phyloP scores from a whole-genome alignment of 1,140 invertebrate genomes.

The Drosophila biarmipes region DNA sequence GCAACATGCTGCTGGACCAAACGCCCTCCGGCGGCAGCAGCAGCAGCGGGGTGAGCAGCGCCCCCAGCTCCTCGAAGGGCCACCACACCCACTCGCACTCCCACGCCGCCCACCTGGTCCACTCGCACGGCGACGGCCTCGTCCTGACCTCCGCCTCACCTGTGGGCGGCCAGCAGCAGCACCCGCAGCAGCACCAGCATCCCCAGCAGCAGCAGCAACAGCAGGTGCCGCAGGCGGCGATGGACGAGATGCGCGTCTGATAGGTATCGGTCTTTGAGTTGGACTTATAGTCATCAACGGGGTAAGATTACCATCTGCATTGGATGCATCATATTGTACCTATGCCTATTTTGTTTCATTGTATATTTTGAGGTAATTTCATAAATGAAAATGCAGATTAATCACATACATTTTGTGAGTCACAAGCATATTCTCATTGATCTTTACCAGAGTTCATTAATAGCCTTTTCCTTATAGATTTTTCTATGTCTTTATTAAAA shows the following conservation, averaged over 20 bases:
- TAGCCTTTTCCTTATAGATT: no score
- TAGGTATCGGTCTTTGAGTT: conserved; percentile 86
- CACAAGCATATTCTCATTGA: no score
- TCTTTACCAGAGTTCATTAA: no score
- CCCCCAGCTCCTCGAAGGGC: conserved; percentile 85
- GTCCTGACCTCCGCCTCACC: conserved; percentile 67
- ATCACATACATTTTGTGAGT: no score
- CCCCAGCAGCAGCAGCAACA: conserved; percentile 84
- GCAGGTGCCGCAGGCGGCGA: conserved; percentile 90
- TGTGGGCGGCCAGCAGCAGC: conserved; percentile 81
- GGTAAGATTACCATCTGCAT: conserved; percentile 41
- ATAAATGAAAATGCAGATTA: no score
- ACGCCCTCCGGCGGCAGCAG: conserved; percentile 85
- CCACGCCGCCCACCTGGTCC: conserved; percentile 58
- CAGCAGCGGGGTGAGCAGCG: conserved; percentile 85
- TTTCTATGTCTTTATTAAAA: no score
- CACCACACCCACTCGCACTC: conserved; percentile 82
- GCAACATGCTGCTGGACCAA: conserved; percentile 74
- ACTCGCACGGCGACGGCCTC: conserved; percentile 82
- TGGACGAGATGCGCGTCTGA: conserved; percentile 94
- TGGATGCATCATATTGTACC: no score
- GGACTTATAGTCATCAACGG: conserved; percentile 84
- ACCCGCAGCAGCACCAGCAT: conserved; percentile 85
- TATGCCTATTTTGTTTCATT: background rate
- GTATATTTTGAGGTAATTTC: no score